phyloP scores from a whole-genome alignment of 2,888 invertebrate genomes.

The Bhutanitis thaidina region DNA sequence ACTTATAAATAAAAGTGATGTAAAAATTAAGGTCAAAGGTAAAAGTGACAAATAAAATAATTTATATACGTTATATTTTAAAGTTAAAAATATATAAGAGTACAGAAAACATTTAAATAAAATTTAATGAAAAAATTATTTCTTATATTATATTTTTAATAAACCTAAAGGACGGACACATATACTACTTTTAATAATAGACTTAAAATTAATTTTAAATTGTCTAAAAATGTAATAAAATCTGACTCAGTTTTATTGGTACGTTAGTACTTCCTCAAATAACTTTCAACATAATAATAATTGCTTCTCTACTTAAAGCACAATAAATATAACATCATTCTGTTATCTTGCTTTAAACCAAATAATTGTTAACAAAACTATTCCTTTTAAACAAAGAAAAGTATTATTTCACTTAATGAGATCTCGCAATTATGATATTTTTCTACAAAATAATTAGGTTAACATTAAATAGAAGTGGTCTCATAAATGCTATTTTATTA shows the following conservation, averaged over 20 bases:
- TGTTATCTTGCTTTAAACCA: too few species aligned
- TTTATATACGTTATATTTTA: background rate
- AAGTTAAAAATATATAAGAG: background rate
- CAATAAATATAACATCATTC: too few species aligned
- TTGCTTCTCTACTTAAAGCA: background rate
- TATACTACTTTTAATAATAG: too few species aligned
- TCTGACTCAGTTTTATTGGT: conserved; percentile 1
- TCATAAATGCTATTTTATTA: too few species aligned
- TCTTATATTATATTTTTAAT: conserved; percentile 4
- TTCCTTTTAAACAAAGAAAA: too few species aligned
- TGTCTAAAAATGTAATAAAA: background rate
- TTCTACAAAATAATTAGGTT: conserved; percentile 5
- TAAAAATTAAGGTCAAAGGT: conserved; percentile 12
- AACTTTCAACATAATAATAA: background rate
- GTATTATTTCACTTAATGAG: conserved; percentile 27
- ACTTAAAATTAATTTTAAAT: conserved; percentile 7
- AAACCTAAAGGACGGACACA: conserved; percentile 22
- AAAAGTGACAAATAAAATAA: conserved; percentile 10
- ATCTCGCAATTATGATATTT: conserved; percentile 23
- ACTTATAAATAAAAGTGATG: conserved; percentile 1
- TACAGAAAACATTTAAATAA: background rate
- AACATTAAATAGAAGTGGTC: background rate
- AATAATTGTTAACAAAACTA: too few species aligned
- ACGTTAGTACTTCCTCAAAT: background rate
- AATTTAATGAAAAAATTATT: conserved; percentile 2